A percentile compares a stretch with the other conserved stretches of the same genome.
Conservation (phyloP, 2,797 vertebrate species). For the Enteromius paludinosus region DNA sequence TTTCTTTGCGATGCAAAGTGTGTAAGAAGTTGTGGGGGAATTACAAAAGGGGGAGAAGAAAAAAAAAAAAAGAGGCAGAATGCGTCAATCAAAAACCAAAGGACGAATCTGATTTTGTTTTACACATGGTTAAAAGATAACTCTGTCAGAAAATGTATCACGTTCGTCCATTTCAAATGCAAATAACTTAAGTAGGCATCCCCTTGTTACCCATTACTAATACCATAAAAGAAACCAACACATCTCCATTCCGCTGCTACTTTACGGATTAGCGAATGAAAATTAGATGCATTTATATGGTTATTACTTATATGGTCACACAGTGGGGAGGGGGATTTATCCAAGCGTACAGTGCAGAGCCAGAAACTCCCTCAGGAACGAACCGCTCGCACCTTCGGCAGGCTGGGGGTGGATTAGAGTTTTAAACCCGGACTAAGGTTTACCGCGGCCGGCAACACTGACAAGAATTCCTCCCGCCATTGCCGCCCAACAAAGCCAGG, state of each 20-base stretch:
- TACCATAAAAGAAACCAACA: constrained; percentile 74
- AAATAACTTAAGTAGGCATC: constrained; percentile 83
- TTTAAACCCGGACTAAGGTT: constrained; percentile 52
- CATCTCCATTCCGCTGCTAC: constrained; percentile 74
- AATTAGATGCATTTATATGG: constrained; percentile 83
- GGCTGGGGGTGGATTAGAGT: constrained; percentile 55
- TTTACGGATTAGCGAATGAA: constrained; percentile 80
- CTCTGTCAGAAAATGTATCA: constrained; percentile 50
- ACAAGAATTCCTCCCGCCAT: constrained; percentile 6
- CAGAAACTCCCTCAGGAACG: constrained; percentile 48
- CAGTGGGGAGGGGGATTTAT: constrained; percentile 56
- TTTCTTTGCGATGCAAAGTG: neutral
- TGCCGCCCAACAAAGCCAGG: constrained; percentile 38
- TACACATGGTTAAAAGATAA: constrained; percentile 49
- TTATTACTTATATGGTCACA: constrained; percentile 72
- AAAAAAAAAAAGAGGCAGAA: neutral
- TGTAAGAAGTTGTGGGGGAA: neutral
- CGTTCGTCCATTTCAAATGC: constrained; percentile 74
- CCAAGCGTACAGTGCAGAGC: constrained; percentile 39
- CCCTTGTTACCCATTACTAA: constrained; percentile 79
- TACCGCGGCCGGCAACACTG: constrained; percentile 27
- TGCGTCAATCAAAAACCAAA: constrained; percentile 27
- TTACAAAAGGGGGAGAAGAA: neutral
- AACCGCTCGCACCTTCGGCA: constrained; percentile 48
- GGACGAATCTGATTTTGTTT: constrained; percentile 49